These are phyloP conservation scores for Mormyrus lacerda DNA, from an alignment of 2,113 vertebrate genomes.

Conservation along the genomic window DNA sequence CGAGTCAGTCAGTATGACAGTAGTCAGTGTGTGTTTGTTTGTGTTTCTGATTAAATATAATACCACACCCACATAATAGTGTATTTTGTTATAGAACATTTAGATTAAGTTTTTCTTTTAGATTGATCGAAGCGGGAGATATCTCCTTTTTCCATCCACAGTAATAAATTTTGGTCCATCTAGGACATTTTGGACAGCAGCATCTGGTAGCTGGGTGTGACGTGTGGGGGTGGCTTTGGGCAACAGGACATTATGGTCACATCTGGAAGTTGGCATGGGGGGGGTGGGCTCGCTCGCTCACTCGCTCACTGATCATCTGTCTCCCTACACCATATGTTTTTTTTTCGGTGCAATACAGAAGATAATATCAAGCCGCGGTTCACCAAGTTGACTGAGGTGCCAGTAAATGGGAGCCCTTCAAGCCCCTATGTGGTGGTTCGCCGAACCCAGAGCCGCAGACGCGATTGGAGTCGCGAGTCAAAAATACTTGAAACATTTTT, in stretches of 20 bases:
- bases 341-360: neutral
- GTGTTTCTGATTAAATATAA: neutral
- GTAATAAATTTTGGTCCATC: neutral
- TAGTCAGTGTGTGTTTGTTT: neutral
- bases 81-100: neutral
- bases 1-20: too few species aligned
- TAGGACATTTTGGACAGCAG: neutral
- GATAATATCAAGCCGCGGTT: neutral
- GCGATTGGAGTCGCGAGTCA: neutral
- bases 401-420: neutral
- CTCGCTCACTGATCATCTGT: neutral
- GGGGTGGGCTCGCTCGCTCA: neutral
- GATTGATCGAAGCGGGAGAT: neutral
- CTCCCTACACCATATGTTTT: neutral
- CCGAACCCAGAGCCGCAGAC: neutral
- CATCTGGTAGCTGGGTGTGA: neutral
- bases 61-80: neutral
- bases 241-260: neutral
- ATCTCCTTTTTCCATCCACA: neutral
- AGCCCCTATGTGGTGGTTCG: neutral
- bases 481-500: neutral
- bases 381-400: neutral
- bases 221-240: neutral
- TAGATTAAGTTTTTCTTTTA: neutral
- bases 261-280: neutral